Base-by-base conservation (phyloP, 2,797 vertebrate species). In the Poeciliopsis turneri region DNA sequence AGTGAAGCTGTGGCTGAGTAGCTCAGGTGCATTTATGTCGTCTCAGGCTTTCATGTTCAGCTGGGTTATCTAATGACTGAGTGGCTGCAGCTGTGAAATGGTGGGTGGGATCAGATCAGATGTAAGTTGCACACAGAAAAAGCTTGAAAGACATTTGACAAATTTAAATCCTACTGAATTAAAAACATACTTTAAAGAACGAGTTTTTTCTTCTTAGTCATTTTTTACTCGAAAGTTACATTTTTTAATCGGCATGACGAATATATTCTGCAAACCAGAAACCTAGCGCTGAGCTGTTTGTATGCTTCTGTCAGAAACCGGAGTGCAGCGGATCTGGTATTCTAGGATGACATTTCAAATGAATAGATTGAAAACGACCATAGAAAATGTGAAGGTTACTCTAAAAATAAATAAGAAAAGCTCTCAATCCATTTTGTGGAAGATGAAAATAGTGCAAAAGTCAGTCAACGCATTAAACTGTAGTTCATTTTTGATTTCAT, bases 371-470 rank as follows among this genome's bases (percentile, higher is more conserved):
- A 88, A 89, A 88, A 80, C 30, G 18, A 78, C 86, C 28, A 82
- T 87, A 88, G 91, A 93, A 89, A 90, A 20, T 20, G 70, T 87
- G 85, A 94, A 93, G 93, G 92, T 92, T 93, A 49, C 45, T 74
- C 89, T 90, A 87, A 89, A 93, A 92, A 90, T 90, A 93, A 43
- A 3, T n/a, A 18, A 77, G 81, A 69, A 82, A 84, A 87, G 47
- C 61, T 70, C 28, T 74, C 39, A 33, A 0, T 73, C 53, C 39
- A 33, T 16, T 28, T 49, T 47, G 3, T 68, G 71, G 16, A 80
- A 68, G 80, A 74, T 41, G 16, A 49, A 71, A 33, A 72, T 75
- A 33, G 77, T 25, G 13, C 11, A 46, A n/a, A 77, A 43, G 41
- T 18, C n/a, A 20, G 47, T 23, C 13, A 30, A 28, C n/a, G 18